Evolutionary conservation across 2,113 vertebrate species (phyloP).

Genomic region (Canis aureus): DNA sequence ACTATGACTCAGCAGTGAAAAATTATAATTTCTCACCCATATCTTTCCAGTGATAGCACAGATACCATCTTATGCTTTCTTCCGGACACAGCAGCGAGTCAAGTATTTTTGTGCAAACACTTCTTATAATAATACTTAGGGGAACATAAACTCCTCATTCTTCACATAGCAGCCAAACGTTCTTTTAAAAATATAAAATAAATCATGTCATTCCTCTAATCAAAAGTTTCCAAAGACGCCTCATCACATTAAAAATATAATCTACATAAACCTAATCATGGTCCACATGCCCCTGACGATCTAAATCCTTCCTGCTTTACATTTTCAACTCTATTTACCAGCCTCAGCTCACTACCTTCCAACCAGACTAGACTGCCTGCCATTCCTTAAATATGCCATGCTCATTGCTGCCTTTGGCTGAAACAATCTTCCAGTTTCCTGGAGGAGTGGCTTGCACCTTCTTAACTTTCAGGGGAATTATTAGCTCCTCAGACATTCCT

Average conservation of each 20-base stretch:
- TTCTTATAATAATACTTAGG: conserved; percentile 1
- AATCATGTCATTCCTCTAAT: neutral
- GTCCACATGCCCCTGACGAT: too few species aligned
- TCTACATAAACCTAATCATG: neutral
- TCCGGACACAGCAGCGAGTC: neutral
- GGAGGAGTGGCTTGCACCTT: neutral
- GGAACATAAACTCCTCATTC: neutral
- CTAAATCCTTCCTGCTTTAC: neutral
- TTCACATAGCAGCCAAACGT: neutral
- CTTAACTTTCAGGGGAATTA: neutral
- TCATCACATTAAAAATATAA: neutral
- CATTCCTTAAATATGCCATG: neutral
- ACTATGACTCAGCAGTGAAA: neutral
- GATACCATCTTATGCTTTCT: neutral
- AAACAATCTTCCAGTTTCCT: neutral
- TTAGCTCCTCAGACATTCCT: neutral
- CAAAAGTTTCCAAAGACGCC: conserved; percentile 41
- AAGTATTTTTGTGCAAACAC: neutral
- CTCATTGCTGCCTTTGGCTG: neutral
- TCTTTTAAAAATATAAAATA: neutral
- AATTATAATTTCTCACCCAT: neutral
- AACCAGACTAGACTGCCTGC: neutral
- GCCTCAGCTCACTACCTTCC: neutral
- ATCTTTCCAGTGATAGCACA: neutral
- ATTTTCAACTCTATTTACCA: neutral